These are phyloP conservation scores for Eupristina koningsbergeri DNA, from an alignment of 1,140 invertebrate genomes.

Conservation along the genomic window DNA sequence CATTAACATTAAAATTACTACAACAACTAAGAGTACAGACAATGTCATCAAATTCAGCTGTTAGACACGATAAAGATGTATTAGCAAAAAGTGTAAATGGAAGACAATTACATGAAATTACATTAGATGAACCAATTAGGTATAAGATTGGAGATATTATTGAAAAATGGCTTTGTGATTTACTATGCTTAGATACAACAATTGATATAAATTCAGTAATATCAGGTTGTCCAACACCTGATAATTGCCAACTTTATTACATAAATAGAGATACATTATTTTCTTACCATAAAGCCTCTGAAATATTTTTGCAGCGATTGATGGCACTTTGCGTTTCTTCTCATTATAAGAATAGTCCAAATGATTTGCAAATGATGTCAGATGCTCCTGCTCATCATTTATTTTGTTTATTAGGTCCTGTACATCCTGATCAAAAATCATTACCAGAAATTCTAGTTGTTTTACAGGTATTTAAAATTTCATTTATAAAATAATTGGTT, in stretches of 20 bases:
- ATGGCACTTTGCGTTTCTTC: slow-evolving; percentile 96
- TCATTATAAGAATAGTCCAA: slow-evolving; percentile 99
- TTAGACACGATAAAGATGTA: slow-evolving; percentile 69
- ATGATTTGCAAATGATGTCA: slow-evolving; percentile 98
- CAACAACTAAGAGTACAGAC: slow-evolving; percentile 86
- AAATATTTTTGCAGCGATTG: slow-evolving; percentile 92
- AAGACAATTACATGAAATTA: slow-evolving; percentile 75
- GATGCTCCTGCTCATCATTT: slow-evolving; percentile 98
- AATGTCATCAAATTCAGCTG: slow-evolving; percentile 67
- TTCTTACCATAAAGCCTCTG: slow-evolving; percentile 96
- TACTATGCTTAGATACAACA: slow-evolving; percentile 92
- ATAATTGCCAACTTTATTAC: slow-evolving; percentile 92
- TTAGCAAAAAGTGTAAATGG: slow-evolving; percentile 69
- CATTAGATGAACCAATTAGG: slow-evolving; percentile 95
- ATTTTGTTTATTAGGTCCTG: slow-evolving; percentile 94
- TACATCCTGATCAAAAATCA: slow-evolving; percentile 79
- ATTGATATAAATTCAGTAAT: slow-evolving; percentile 76
- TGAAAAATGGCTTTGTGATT: slow-evolving; percentile 92
- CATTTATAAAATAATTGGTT: neutral
- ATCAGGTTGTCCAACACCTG: slow-evolving; percentile 89
- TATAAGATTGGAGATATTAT: slow-evolving; percentile 91
- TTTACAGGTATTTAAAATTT: slow-evolving; percentile 78
- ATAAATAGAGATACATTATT: slow-evolving; percentile 96
- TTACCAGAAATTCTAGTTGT: slow-evolving; percentile 94
- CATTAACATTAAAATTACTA: slow-evolving; percentile 95